Evolutionary conservation across 2,113 vertebrate species (phyloP).

Genomic region (Stegastes partitus): DNA sequence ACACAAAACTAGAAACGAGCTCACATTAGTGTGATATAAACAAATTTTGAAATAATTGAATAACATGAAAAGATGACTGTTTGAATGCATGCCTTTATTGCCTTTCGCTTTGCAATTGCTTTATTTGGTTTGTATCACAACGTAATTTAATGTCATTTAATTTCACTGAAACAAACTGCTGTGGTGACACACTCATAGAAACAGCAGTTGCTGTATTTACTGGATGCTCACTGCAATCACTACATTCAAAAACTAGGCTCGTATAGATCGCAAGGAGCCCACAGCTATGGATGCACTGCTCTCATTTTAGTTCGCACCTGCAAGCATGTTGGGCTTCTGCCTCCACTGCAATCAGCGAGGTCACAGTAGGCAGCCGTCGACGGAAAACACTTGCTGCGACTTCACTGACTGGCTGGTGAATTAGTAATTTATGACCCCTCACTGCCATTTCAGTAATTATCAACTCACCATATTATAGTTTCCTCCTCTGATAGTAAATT

Average conservation of each 20-base stretch:
- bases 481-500: slow-evolving; percentile 8
- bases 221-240: neutral
- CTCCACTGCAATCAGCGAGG: slow-evolving; percentile 43
- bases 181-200: neutral
- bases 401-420: slow-evolving; percentile 8
- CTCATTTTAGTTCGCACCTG: neutral
- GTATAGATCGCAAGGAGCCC: neutral
- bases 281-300: slow-evolving; percentile 12
- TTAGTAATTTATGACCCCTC: slow-evolving; percentile 7
- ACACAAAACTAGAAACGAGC: neutral
- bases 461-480: neutral
- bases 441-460: slow-evolving; percentile 10
- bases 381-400: slow-evolving; percentile 37
- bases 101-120: neutral
- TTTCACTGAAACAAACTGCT: neutral
- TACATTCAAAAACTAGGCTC: slow-evolving; percentile 8
- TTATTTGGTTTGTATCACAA: neutral
- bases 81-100: too few relatives aligned
- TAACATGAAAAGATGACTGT: neutral
- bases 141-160: neutral
- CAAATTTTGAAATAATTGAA: neutral
- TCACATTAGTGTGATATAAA: neutral
- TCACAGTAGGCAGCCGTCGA: slow-evolving; percentile 44
- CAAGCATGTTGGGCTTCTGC: neutral
- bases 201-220: neutral